Evolutionary conservation across 2,797 vertebrate species (phyloP).

Genomic region (Acropternis orthonyx): DNA sequence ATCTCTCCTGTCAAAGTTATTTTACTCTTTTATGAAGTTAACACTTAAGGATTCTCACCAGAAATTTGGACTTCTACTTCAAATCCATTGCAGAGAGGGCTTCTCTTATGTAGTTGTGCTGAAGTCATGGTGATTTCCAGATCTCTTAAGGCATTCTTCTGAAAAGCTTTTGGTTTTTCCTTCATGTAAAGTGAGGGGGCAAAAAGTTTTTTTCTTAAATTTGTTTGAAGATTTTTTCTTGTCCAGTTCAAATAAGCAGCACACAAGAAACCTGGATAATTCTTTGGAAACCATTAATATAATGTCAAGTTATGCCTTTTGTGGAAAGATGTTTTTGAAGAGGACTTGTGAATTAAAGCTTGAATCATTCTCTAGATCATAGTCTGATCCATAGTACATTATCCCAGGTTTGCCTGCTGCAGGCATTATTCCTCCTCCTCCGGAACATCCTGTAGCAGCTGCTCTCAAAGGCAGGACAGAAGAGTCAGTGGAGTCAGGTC

Average conservation of each 20-base stretch:
- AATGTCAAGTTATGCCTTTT: not conserved
- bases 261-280: not conserved
- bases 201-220: not conserved
- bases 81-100: not conserved
- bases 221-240: not conserved
- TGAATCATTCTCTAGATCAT: not conserved
- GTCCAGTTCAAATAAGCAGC: not conserved
- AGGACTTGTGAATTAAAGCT: not conserved
- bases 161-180: not conserved
- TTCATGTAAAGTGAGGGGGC: not conserved
- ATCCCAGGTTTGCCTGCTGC: not conserved
- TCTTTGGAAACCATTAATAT: not conserved
- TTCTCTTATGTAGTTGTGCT: not conserved
- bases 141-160: not conserved
- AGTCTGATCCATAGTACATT: not conserved
- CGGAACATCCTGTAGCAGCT: not conserved
- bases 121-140: not conserved
- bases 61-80: not conserved
- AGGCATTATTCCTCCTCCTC: not conserved
- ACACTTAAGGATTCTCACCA: not conserved
- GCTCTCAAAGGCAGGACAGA: not conserved
- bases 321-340: not conserved
- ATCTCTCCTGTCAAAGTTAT: not conserved
- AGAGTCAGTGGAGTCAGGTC: not conserved
- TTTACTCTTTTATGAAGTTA: not conserved